phyloP scores from a whole-genome alignment of 2,113 vertebrate species.

The Cyphomyrus discorhynchus region DNA sequence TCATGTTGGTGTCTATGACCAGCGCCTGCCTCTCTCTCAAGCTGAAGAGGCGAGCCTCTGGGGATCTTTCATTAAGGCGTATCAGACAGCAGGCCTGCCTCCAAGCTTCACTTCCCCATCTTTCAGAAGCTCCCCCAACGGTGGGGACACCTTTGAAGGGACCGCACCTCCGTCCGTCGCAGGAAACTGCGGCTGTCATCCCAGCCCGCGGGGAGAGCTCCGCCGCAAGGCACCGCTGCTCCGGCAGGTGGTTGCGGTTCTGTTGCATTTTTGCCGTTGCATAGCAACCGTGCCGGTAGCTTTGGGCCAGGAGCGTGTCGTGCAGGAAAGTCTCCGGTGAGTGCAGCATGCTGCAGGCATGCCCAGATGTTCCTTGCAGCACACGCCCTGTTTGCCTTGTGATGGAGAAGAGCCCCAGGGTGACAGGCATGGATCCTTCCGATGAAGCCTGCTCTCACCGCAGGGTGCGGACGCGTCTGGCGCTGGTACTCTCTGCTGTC shows the following conservation, averaged over 20 bases:
- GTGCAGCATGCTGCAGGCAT: neutral
- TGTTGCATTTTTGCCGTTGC: neutral
- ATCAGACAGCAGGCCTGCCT: neutral
- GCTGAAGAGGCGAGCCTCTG: neutral
- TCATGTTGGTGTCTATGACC: neutral
- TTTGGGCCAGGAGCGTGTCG: neutral
- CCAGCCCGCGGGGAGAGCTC: neutral
- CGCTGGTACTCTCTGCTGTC: neutral
- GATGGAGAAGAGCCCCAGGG: neutral
- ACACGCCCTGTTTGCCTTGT: neutral
- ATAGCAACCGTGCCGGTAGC: neutral
- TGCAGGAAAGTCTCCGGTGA: neutral
- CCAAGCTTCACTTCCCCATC: neutral
- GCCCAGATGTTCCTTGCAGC: conserved; percentile 8
- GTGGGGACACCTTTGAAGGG: neutral
- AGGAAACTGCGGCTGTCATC: neutral
- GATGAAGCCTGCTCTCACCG: neutral
- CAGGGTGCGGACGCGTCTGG: neutral
- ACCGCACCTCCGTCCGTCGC: neutral
- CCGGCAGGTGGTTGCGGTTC: neutral
- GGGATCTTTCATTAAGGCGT: neutral
- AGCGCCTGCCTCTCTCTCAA: neutral
- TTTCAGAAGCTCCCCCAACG: neutral
- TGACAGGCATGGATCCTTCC: neutral
- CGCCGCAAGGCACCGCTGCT: neutral